These are phyloP conservation scores for Perdita meconis DNA, from an alignment of 2,888 invertebrate species.

Conservation along the genomic window DNA sequence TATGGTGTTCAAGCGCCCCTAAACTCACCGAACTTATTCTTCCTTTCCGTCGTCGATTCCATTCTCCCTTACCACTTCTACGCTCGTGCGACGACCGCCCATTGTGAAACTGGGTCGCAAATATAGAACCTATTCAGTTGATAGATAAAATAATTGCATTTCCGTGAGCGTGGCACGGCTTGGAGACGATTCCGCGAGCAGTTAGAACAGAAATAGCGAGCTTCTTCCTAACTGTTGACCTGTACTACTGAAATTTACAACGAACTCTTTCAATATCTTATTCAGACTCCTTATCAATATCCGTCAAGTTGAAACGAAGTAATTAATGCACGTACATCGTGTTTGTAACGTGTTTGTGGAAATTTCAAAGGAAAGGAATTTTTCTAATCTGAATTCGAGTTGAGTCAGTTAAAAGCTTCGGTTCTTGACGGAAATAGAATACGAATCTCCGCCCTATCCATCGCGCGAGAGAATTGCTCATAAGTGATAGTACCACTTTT, in stretches of 20 bases:
- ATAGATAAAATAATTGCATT: background rate
- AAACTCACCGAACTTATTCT: background rate
- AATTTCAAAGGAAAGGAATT: too few relatives aligned
- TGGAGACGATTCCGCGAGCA: background rate
- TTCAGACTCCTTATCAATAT: background rate
- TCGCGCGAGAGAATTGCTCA: too few relatives aligned
- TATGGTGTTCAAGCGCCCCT: constrained; percentile 3
- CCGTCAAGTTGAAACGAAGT: background rate
- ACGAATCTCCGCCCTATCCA: too few relatives aligned
- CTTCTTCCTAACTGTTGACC: background rate
- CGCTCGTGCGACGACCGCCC: background rate
- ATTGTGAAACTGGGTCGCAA: background rate
- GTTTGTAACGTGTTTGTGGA: too few relatives aligned
- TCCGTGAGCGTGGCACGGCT: background rate
- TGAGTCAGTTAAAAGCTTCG: too few relatives aligned
- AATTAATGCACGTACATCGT: background rate
- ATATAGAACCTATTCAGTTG: background rate
- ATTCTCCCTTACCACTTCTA: background rate
- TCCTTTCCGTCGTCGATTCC: background rate
- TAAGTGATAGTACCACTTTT: too few relatives aligned
- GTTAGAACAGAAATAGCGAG: background rate
- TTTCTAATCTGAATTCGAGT: too few relatives aligned
- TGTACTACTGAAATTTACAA: constrained; percentile 20
- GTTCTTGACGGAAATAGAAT: too few relatives aligned
- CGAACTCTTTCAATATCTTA: too few relatives aligned